Base-by-base conservation (phyloP, 2,888 invertebrate species). In the Bugula neritina region DNA sequence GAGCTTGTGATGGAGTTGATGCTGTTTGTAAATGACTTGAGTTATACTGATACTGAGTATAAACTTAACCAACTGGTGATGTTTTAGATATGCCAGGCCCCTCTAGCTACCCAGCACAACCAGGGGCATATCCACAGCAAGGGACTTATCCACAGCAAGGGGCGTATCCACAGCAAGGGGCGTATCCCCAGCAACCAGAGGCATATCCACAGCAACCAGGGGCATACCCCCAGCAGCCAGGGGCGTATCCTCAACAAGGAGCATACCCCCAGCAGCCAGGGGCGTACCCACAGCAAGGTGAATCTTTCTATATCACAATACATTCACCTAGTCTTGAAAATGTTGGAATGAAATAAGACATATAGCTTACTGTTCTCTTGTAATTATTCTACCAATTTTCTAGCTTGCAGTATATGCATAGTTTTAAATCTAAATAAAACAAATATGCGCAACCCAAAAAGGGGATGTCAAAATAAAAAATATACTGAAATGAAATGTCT, bases 111-210 rank as follows among this genome's bases (percentile, higher is more conserved):
- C 63, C 63, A 55, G 23, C 55, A 3, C 63, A 63, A 27, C 63
- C 21, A 34, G 2, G 5, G 31, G 31, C 63, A 3, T 63, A 63
- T n/a, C 63, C 63, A 63, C 63, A 63, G 63, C 63, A 63, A 34
- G 63, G 31, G 34, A n/a, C 63, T 25, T 63, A 63, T n/a, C 63
- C 63, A 21, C 63, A 25, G 31, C 63, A 63, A n/a, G 63, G 63
- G 5, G 63, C 25, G 31, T 63, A 63, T 34, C 63, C 63, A 25
- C 63, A 27, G 31, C 63, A 63, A 63, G 63, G 63, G 34, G 63
- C 25, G 31, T 63, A 63, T n/a, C 63, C 63, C 27, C 43, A 43
- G 43, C 43, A 43, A 43, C 43, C 43, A 43, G 43, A 17, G 17
- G 43, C 43, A 17, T 43, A 43, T 43, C 43, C 43, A 43, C 43